Base-by-base conservation (phyloP, 2,888 invertebrate species). In the Andrena chrysosceles region DNA sequence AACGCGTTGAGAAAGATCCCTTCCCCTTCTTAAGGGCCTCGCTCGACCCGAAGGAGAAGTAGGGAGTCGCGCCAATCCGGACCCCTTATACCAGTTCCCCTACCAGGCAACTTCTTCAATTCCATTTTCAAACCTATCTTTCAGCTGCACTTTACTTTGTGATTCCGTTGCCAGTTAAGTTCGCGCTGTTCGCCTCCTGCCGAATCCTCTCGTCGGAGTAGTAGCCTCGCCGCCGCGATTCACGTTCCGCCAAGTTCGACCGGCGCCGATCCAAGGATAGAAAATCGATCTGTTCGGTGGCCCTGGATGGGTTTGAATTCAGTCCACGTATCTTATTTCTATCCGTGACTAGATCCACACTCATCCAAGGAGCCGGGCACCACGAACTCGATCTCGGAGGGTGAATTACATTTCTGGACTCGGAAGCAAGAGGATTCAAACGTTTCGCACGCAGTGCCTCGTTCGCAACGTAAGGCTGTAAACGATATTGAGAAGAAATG, bases 311-410 rank as follows among this genome's bases (percentile, higher is more conserved):
- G 96, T 96, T 96, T 95, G 96, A 96, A 96, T 96, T 96, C 96
- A 95, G 96, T 96, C 95, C 96, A 96, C 96, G 96, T 96, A 95
- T 94, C 79, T 89, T 88, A 90, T 93, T 91, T 91, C 90, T 93
- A 89, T 94, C 95, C 96, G 96, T 96, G 96, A 96, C 96, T 96
- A 96, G 96, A 96, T 96, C 96, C 96, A 96, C 96, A 96, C 96
- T 96, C 96, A 96, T 96, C 96, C 96, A 96, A 95, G 95, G 96
- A 95, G 94, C 94, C 94, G 95, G 93, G 92, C 95, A 10, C 56
- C 91, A 72, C 74, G 64, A 64, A 79, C 26, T 49, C 66, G 63
- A 73, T 59, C 66, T 48, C 62, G 59, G 60, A 78, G 48, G 35
- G 20, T 63, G 26, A 63, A 66, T 35, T 42, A 49, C 56, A 74